These are phyloP conservation scores for Myotis brandtii DNA, from an alignment of 2,113 vertebrate species.

Conservation along the genomic window DNA sequence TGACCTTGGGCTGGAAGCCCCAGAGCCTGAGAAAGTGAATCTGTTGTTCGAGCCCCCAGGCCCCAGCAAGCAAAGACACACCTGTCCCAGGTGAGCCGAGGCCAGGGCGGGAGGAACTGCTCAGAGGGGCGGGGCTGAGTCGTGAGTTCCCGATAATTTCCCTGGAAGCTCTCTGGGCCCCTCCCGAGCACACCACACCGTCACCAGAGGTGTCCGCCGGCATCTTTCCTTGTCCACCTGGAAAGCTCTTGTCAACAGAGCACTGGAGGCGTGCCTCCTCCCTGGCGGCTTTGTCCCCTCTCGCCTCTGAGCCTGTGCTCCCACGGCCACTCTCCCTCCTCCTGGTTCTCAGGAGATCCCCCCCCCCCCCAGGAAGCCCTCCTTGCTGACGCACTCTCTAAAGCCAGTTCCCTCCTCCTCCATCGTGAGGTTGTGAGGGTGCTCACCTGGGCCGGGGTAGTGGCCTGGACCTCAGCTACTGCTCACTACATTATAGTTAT, in stretches of 20 bases:
- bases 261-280: background rate
- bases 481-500: no score
- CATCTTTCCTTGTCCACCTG: background rate
- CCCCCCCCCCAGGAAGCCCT: slow-evolving; percentile 44
- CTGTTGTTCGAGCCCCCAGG: background rate
- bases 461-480: background rate
- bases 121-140: accelerated
- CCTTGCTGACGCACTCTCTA: background rate
- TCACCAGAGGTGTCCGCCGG: accelerated
- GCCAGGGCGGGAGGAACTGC: accelerated
- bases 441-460: background rate
- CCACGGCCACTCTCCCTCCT: background rate
- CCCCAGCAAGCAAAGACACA: accelerated
- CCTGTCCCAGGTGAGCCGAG: no score
- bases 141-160: no score
- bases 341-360: background rate
- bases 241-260: background rate
- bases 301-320: background rate
- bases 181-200: background rate
- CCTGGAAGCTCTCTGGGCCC: background rate
- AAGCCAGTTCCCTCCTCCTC: background rate
- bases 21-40: background rate
- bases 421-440: accelerated
- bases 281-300: background rate
- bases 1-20: background rate